Evolutionary conservation across 2,113 vertebrate genomes (phyloP).

Genomic region (Oryzias melastigma): DNA sequence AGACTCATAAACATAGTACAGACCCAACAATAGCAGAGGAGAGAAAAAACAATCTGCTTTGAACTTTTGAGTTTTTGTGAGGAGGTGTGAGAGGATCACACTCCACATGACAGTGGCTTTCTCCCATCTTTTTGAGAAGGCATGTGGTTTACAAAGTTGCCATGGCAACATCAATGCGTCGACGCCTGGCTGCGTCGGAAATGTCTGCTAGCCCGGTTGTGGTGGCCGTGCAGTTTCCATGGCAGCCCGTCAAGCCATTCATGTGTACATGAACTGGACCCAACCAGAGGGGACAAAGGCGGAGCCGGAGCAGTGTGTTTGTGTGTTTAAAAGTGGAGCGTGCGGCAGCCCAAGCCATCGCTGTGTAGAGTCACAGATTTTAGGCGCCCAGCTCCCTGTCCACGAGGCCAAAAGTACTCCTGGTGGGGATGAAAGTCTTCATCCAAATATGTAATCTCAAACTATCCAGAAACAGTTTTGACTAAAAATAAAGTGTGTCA

Average conservation of each 20-base stretch:
- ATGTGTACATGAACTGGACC: slow-evolving; percentile 61
- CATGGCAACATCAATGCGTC: slow-evolving; percentile 50
- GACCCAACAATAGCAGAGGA: not conserved
- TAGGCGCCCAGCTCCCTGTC: slow-evolving; percentile 25
- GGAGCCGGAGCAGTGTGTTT: slow-evolving; percentile 27
- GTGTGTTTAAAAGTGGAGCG: slow-evolving; percentile 5
- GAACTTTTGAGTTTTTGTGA: not conserved
- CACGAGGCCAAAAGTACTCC: not conserved
- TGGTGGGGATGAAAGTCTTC: not conserved
- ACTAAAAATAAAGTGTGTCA: not conserved
- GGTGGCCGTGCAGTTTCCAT: slow-evolving; percentile 61
- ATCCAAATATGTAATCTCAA: not conserved
- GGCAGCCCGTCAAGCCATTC: slow-evolving; percentile 64
- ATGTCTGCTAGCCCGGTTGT: slow-evolving; percentile 54
- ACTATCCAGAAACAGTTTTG: not conserved
- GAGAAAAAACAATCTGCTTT: not conserved
- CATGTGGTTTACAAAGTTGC: slow-evolving; percentile 61
- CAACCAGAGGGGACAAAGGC: slow-evolving; percentile 32
- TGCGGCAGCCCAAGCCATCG: slow-evolving; percentile 33
- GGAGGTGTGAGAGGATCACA: not conserved
- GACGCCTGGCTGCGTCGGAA: slow-evolving; percentile 54
- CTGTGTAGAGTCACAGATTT: slow-evolving; percentile 21
- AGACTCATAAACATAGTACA: slow-evolving; percentile 1
- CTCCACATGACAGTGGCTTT: slow-evolving; percentile 2
- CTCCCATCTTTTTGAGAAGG: slow-evolving; percentile 25